Evolutionary conservation across 2,888 invertebrate genomes (phyloP), one percentile per base, ranked within the genome.

Genomic region (Syrphus vitripennis): DNA sequence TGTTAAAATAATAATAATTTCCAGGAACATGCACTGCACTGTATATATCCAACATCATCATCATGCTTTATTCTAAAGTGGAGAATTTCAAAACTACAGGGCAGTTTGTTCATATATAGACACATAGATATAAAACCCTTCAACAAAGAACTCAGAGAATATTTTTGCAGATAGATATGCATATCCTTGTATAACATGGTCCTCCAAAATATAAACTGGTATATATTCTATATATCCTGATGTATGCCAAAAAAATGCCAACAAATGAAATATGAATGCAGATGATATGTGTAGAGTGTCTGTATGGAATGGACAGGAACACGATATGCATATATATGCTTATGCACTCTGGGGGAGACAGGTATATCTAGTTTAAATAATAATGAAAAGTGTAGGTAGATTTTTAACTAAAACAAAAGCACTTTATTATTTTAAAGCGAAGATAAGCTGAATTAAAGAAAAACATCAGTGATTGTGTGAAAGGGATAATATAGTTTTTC

Each of bases 1-100:
- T 84, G 83, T 80, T 84, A 76, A 75, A 84, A 80, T 80, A 80
- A 84, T 80, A 84, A 83, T 80, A 67, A 67, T 84, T 84, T 59
- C 65, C 59, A 59, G 75, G 50, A 74, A 50, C 75, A 80, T 80
- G 71, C 59, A 67, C 31, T 48, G 59, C 34, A n/a, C n/a, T n/a
- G n/a, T n/a, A n/a, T n/a, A n/a, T n/a, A n/a, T n/a, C n/a, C n/a
- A n/a, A n/a, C n/a, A n/a, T n/a, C 5, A 57, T 4, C 10, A 57
- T 6, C 1, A 31, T 29, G 4, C n/a, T 55, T 9, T 26, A 16
- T 19, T 26, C 2, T 53, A 26, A 10, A 45, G 21, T 55, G 61
- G 19, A 37, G 37, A 3, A 19, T 12, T 48, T 12, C n/a, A 5
- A 4, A 24, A 24, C 21, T 24, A 59, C 48, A 48, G 55, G 55